Conservation (phyloP, 2,888 invertebrate species). For the Hirtodrosophila alboralis region DNA sequence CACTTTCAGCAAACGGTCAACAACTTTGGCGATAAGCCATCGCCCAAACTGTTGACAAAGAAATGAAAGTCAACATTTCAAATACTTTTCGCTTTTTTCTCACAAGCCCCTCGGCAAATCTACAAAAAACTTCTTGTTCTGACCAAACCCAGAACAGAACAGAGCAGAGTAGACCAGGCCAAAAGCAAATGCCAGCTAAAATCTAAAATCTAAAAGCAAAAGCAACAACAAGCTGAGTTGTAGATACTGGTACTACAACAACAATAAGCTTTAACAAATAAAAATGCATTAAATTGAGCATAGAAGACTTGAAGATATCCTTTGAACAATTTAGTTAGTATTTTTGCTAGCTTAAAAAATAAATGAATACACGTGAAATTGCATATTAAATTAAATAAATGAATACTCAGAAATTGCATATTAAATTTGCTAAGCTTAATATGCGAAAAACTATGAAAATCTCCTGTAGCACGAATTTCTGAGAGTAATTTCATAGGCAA, state of each 20-base stretch:
- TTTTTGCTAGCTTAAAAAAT: no score
- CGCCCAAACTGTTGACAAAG: slow-evolving; percentile 28
- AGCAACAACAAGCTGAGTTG: slow-evolving; percentile 24
- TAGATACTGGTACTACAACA: slow-evolving; percentile 25
- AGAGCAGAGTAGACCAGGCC: slow-evolving; percentile 8
- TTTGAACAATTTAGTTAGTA: no score
- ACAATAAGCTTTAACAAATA: slow-evolving; percentile 36
- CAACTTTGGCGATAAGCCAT: slow-evolving; percentile 40
- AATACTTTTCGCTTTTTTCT: slow-evolving; percentile 30
- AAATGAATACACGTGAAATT: no score
- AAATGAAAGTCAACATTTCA: slow-evolving; percentile 24
- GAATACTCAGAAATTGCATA: no score
- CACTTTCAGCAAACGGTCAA: slow-evolving; percentile 37
- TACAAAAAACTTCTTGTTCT: slow-evolving; percentile 6
- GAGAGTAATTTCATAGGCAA: no score
- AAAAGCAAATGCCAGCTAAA: slow-evolving; percentile 8
- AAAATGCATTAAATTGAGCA: neutral
- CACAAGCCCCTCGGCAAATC: slow-evolving; percentile 37
- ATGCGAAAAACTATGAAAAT: no score
- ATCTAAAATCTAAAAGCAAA: neutral
- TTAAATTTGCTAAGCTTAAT: no score
- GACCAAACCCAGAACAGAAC: neutral
- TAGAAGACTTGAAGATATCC: slow-evolving; percentile 9
- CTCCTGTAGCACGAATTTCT: no score
- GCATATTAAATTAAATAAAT: no score